Percentiles rank a stretch among this genome's conserved stretches.
Conservation (phyloP, 2,888 invertebrate genomes). For the Amphipoea lucens region DNA sequence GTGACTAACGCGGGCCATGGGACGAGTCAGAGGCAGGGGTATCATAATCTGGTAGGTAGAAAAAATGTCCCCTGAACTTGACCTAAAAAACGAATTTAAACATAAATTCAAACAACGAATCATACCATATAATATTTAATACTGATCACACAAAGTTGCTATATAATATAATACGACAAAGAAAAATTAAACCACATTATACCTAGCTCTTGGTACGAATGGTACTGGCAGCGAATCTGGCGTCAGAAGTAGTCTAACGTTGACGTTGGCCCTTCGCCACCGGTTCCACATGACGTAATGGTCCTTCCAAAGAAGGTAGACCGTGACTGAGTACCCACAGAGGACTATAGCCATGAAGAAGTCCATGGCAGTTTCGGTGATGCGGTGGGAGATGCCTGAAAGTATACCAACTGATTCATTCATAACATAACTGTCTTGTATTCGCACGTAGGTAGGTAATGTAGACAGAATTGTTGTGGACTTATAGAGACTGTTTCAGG, state of each 20-base stretch:
- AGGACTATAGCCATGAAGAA: conserved; percentile 91
- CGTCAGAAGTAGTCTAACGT: conserved; percentile 90
- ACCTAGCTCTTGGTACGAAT: conserved; percentile 84
- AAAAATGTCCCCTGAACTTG: too few species aligned
- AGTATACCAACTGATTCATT: conserved; percentile 42
- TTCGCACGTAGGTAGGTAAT: background rate
- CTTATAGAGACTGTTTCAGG: background rate
- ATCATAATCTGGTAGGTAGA: too few species aligned
- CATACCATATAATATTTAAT: conserved; percentile 62
- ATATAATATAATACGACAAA: conserved; percentile 55
- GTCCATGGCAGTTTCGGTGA: conserved; percentile 91
- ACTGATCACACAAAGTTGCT: conserved; percentile 63
- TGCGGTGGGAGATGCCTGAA: conserved; percentile 88
- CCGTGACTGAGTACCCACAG: conserved; percentile 91
- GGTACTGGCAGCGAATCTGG: conserved; percentile 88
- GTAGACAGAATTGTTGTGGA: background rate
- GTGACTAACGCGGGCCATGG: background rate
- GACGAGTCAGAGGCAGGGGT: background rate
- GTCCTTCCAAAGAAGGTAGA: conserved; percentile 92
- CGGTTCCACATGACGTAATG: conserved; percentile 93
- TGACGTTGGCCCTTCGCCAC: conserved; percentile 92
- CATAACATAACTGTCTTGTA: conserved; percentile 24
- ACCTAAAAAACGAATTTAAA: conserved; percentile 13
- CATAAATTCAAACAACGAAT: conserved; percentile 44
- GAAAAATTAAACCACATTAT: conserved; percentile 81